phyloP scores from a whole-genome alignment of 2,888 invertebrate genomes.

The Phorcus lineatus region DNA sequence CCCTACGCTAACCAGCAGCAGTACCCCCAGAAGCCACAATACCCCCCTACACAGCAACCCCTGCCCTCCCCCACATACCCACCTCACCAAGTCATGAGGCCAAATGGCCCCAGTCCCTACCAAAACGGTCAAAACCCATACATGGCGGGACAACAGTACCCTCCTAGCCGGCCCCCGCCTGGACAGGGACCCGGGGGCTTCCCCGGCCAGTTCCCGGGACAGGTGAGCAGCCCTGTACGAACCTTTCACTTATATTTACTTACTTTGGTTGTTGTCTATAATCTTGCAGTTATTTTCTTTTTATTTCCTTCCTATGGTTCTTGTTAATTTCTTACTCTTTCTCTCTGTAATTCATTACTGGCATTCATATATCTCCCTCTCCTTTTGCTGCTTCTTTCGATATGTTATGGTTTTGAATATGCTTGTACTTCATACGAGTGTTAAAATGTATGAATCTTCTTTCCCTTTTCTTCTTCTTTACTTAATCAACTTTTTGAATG shows the following conservation, averaged over 20 bases:
- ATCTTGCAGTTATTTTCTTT: not conserved
- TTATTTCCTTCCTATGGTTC: not conserved
- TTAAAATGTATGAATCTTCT: no score
- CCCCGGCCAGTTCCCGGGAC: not conserved
- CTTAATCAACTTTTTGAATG: no score
- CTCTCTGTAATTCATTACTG: not conserved
- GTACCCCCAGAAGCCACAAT: slow-evolving; percentile 67
- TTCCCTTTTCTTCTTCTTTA: no score
- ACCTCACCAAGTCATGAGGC: slow-evolving; percentile 63
- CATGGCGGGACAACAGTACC: slow-evolving; percentile 62
- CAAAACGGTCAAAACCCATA: slow-evolving; percentile 68
- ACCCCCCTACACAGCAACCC: slow-evolving; percentile 70
- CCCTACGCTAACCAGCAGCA: slow-evolving; percentile 48
- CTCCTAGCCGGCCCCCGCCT: slow-evolving; percentile 49
- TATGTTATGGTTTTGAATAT: no score
- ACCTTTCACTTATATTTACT: not conserved
- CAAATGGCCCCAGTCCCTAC: slow-evolving; percentile 61
- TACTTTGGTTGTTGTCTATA: no score
- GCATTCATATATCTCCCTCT: not conserved
- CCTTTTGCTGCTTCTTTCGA: no score
- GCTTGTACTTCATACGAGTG: no score
- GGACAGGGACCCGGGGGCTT: slow-evolving; percentile 46
- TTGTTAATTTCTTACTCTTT: not conserved
- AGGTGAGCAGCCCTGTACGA: slow-evolving; percentile 21
- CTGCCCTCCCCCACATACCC: slow-evolving; percentile 71